A percentile compares a stretch with the other conserved stretches of the same genome.
Conservation (phyloP, 2,113 vertebrate species). For the Platanista minor region DNA sequence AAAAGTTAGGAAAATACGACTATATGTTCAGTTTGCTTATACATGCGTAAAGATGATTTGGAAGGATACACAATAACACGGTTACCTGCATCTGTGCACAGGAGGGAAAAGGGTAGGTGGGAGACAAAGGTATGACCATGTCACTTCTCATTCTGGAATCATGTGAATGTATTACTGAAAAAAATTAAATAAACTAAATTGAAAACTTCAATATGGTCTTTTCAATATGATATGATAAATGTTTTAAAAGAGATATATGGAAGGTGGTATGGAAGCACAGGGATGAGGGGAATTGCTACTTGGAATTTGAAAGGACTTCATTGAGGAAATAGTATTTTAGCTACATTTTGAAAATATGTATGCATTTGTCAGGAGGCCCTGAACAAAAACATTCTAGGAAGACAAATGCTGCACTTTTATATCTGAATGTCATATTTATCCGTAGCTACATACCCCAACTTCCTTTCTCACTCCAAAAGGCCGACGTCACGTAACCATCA, state of each 20-base stretch:
- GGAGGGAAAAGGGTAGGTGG: not conserved
- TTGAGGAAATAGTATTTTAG: not conserved
- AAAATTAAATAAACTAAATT: not conserved
- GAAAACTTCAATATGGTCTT: not conserved
- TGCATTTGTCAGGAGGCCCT: not conserved
- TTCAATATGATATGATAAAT: not conserved
- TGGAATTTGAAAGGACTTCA: not conserved
- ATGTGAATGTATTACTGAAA: not conserved
- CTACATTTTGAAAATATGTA: not conserved
- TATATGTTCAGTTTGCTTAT: not conserved
- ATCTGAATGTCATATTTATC: not conserved
- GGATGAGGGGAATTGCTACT: not conserved
- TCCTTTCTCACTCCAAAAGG: not conserved
- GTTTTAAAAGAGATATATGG: not conserved
- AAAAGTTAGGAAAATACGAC: conserved; percentile 8
- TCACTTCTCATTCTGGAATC: not conserved
- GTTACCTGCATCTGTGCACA: not conserved
- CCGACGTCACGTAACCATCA: not conserved
- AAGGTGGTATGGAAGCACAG: not conserved
- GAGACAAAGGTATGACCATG: not conserved
- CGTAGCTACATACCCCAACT: not conserved
- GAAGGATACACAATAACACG: not conserved
- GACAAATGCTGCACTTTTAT: not conserved
- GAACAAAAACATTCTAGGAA: not conserved
- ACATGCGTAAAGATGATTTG: not conserved